phyloP scores from a whole-genome alignment of 2,888 invertebrate species.

The Tinea pellionella region DNA sequence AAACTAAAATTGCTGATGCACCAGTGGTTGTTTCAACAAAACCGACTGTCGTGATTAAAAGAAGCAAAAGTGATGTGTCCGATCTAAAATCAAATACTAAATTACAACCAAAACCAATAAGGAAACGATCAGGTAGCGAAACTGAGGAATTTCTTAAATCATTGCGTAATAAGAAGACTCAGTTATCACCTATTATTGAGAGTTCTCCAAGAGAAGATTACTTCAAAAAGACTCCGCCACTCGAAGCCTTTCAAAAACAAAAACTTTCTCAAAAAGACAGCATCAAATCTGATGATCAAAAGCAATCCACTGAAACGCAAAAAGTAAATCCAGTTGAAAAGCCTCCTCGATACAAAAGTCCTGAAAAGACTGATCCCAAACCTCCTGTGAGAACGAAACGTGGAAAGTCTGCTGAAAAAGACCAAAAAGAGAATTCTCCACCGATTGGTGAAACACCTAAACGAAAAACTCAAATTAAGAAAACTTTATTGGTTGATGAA shows the following conservation, averaged over 20 bases:
- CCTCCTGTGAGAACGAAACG: slow-evolving; percentile 45
- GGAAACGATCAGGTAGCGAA: slow-evolving; percentile 72
- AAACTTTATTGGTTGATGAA: slow-evolving; percentile 47
- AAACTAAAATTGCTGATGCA: slow-evolving; percentile 58
- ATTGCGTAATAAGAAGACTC: slow-evolving; percentile 71
- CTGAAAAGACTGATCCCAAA: slow-evolving; percentile 53
- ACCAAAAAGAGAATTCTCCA: slow-evolving; percentile 34
- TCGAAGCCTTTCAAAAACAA: slow-evolving; percentile 49
- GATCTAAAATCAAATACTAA: slow-evolving; percentile 68
- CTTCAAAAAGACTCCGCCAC: slow-evolving; percentile 61
- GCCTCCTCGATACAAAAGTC: slow-evolving; percentile 51
- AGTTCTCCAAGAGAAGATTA: slow-evolving; percentile 78
- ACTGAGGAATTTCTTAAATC: slow-evolving; percentile 70
- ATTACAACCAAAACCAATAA: slow-evolving; percentile 53
- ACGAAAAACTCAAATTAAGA: slow-evolving; percentile 47
- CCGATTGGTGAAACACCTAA: slow-evolving; percentile 50
- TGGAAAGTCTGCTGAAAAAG: slow-evolving; percentile 44
- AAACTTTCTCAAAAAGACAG: slow-evolving; percentile 39
- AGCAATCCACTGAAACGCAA: slow-evolving; percentile 33
- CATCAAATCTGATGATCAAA: slow-evolving; percentile 31
- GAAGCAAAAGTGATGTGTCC: slow-evolving; percentile 75
- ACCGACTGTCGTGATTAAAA: slow-evolving; percentile 53
- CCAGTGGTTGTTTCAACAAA: slow-evolving; percentile 60
- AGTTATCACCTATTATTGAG: slow-evolving; percentile 84
- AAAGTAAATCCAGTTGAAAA: slow-evolving; percentile 62